Evolutionary conservation across 2,797 vertebrate species (phyloP).

Genomic region (Glossophaga mutica): DNA sequence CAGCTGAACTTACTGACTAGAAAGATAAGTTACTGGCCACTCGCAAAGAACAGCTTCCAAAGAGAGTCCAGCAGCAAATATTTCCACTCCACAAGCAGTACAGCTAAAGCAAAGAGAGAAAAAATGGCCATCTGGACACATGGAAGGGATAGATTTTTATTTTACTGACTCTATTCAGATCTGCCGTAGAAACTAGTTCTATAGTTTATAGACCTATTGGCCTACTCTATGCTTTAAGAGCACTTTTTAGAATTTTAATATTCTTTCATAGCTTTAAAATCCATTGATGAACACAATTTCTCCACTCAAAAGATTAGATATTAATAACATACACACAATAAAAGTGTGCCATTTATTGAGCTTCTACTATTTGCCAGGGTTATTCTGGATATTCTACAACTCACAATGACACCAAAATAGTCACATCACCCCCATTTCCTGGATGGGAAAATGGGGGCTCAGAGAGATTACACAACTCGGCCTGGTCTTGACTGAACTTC

Average conservation of each 20-base stretch:
- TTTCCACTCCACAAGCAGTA: not conserved
- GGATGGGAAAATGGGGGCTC: constrained; percentile 18
- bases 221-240: not conserved
- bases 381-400: not conserved
- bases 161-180: not conserved
- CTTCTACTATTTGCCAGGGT: not conserved
- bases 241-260: not conserved
- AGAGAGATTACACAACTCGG: not conserved
- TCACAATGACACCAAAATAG: not conserved
- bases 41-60: not conserved
- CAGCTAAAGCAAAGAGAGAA: not conserved
- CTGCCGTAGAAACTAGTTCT: not conserved
- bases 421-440: not conserved
- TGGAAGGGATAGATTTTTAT: not conserved
- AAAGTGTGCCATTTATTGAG: not conserved
- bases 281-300: not conserved
- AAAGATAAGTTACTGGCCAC: not conserved
- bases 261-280: not conserved
- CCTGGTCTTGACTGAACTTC: not conserved
- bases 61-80: not conserved
- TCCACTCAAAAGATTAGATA: not conserved
- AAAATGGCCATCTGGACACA: not conserved
- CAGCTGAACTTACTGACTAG: not conserved
- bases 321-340: not conserved
- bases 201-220: not conserved